Evolutionary conservation across 2,797 vertebrate genomes (phyloP), one percentile per base, ranked within the genome.

Genomic region (Hylomyscus alleni): DNA sequence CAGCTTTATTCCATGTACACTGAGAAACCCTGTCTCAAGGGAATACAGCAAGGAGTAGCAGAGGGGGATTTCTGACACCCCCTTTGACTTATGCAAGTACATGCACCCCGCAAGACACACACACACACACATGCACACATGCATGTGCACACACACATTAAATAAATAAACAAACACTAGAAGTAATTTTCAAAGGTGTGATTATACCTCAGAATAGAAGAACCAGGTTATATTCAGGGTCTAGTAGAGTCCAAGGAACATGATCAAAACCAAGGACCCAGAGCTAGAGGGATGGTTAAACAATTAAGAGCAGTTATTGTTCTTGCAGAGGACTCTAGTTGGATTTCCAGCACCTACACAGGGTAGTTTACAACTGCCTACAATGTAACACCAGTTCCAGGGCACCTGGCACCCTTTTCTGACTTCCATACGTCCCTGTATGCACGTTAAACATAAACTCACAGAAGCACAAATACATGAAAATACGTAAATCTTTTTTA

Each of bases 171-270:
- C 26, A 58, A 84, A 47, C 14, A 62, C 17, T 90, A 76, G 93
- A 94, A 88, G 34, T 50, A 69, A 56, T 26, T 75, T 92, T 91
- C 19, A 76, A 95, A 97, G 85, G 15, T 60, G 13, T 52, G 44
- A 82, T 54, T 72, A 15, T 31, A 44, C 19, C 58, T 26, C 54
- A 56, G 50, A 62, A 62, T 22, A 84, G 52, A 84, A 73, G 47
- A 84, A 67, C 58, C 52, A 4, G 58, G 80, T 96, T 91, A 89
- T 90, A 91, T 76, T 54, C 50, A 65, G 65, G 20, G 13, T 92
- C 88, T 92, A 54, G 15, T 40, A 62, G 80, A 31, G 29, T 84
- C 62, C 69, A 90, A 50, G 44, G 69, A 89, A 93, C 47, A 83
- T 1, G 13, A 37, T 69, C 69, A 69, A 94, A 88, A 78, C 44